These are phyloP conservation scores for Drosophila subsilvestris DNA, from an alignment of 2,888 invertebrate genomes.

Conservation along the genomic window DNA sequence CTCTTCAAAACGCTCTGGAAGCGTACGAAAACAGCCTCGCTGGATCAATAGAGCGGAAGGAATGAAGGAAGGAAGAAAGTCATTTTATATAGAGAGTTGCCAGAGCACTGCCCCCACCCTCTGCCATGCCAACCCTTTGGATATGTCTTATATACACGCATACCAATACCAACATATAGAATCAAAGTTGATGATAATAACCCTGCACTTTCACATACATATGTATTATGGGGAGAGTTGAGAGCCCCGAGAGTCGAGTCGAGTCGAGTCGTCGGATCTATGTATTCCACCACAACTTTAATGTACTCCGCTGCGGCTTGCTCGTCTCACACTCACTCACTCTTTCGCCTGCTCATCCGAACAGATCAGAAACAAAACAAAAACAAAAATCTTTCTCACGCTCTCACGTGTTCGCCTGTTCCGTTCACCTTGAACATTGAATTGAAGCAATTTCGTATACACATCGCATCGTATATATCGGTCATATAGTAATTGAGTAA, in stretches of 20 bases:
- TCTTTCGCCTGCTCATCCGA: conserved; percentile 34
- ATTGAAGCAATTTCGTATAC: conserved; percentile 49
- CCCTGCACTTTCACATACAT: conserved; percentile 53
- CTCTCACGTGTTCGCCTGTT: conserved; percentile 50
- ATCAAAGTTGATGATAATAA: conserved; percentile 63
- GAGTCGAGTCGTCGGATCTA: conserved; percentile 1
- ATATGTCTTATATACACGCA: conserved; percentile 23
- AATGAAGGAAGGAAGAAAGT: background rate
- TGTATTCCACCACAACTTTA: conserved; percentile 22
- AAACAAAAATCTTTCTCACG: conserved; percentile 45
- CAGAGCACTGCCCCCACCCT: conserved; percentile 60
- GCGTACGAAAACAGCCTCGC: conserved; percentile 92
- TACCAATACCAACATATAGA: conserved; percentile 19
- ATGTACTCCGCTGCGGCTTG: background rate
- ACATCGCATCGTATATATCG: conserved; percentile 49
- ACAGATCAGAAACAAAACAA: conserved; percentile 1
- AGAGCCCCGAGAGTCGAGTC: background rate
- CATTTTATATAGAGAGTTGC: conserved; percentile 28
- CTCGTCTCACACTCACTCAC: conserved; percentile 12
- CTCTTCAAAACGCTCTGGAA: conserved; percentile 96
- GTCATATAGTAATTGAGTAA: conserved; percentile 56
- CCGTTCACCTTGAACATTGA: conserved; percentile 49
- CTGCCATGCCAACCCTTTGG: conserved; percentile 12
- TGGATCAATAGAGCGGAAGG: conserved; percentile 90
- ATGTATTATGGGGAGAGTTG: conserved; percentile 15